These are phyloP conservation scores for Nibea albiflora DNA, from an alignment of 2,113 vertebrate genomes.

Conservation along the genomic window DNA sequence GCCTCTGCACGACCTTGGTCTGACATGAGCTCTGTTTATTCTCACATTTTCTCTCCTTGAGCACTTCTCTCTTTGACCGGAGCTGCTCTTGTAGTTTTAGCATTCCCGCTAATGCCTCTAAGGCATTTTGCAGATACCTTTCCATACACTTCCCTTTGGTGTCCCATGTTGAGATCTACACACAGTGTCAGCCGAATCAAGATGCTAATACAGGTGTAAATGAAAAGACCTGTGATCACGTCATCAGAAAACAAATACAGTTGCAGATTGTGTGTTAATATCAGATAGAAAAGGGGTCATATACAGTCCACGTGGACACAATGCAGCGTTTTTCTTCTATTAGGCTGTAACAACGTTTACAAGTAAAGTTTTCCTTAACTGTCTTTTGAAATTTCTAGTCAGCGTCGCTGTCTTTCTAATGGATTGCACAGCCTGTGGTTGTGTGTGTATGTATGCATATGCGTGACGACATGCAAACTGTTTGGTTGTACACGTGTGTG, in stretches of 20 bases:
- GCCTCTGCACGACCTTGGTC: no score
- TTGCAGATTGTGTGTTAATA: not conserved
- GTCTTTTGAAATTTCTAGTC: not conserved
- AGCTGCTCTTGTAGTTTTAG: no score
- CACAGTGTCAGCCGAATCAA: not conserved
- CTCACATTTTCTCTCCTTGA: no score
- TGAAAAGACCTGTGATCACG: not conserved
- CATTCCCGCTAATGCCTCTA: no score
- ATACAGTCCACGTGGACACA: not conserved
- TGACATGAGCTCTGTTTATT: no score
- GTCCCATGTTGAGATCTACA: not conserved
- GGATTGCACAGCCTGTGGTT: slow-evolving; percentile 14
- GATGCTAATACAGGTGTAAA: not conserved
- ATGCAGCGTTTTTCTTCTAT: not conserved
- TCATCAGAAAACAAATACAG: not conserved
- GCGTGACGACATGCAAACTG: not conserved
- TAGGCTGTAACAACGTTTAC: not conserved
- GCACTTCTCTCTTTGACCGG: no score
- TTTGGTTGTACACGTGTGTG: not conserved
- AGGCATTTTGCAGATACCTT: no score
- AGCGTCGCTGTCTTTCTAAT: slow-evolving; percentile 4
- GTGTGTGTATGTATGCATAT: slow-evolving; percentile 11
- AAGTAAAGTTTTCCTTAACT: not conserved
- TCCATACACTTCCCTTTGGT: no score
- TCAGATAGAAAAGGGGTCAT: not conserved